phyloP scores from a whole-genome alignment of 2,113 vertebrate species.

The Sylvia atricapilla region DNA sequence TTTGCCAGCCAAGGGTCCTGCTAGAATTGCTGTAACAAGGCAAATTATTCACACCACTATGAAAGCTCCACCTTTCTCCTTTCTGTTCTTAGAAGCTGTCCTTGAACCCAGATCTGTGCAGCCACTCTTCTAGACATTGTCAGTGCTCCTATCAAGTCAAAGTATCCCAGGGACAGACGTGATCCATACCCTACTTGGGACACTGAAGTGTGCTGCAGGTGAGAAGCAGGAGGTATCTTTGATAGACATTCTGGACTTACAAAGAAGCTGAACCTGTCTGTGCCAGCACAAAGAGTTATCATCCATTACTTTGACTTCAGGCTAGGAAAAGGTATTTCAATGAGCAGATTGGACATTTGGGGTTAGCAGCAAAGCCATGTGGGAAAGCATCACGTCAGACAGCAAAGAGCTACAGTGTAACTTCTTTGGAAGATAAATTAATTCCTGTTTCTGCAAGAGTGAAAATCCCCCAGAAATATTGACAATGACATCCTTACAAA shows the following conservation, averaged over 20 bases:
- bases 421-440: background rate
- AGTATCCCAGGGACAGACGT: background rate
- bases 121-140: background rate
- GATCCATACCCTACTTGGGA: background rate
- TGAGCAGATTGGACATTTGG: background rate
- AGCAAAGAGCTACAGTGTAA: background rate
- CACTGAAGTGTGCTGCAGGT: background rate
- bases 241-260: background rate
- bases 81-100: background rate
- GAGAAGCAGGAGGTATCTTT: background rate
- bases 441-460: background rate
- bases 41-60: background rate
- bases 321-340: background rate
- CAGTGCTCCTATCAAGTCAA: background rate
- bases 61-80: background rate
- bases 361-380: background rate
- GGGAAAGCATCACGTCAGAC: background rate
- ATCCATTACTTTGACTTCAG: background rate
- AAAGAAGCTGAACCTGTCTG: background rate
- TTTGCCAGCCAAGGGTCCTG: background rate
- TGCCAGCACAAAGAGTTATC: background rate
- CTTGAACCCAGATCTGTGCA: background rate
- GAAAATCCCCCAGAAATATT: background rate
- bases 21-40: background rate
- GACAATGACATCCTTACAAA: background rate